Conservation (phyloP, 2,113 vertebrate genomes). For the Ceyx cyanopectus region DNA sequence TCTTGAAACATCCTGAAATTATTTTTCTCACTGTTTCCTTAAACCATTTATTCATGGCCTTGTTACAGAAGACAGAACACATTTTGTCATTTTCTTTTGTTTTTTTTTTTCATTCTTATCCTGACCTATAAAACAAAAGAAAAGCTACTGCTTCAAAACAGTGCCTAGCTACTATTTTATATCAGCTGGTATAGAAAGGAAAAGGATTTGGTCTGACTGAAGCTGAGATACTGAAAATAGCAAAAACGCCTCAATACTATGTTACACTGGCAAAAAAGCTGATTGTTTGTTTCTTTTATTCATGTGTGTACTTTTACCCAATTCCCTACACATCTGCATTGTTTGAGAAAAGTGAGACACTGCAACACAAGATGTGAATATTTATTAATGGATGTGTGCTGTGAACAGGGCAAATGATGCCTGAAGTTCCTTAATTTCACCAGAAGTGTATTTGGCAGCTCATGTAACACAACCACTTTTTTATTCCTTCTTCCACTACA, state of each 20-base stretch:
- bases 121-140: not conserved
- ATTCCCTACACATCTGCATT: not conserved
- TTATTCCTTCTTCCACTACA: not conserved
- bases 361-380: not conserved
- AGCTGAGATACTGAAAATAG: not conserved
- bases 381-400: not conserved
- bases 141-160: not conserved
- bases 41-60: not conserved
- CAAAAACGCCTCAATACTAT: not conserved
- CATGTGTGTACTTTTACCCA: not conserved
- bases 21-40: not conserved
- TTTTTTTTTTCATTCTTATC: not conserved
- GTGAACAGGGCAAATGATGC: not conserved
- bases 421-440: not conserved
- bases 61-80: not conserved
- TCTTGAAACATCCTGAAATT: not conserved
- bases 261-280: not conserved
- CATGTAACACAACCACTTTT: not conserved
- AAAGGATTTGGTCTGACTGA: not conserved
- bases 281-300: not conserved
- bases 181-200: not conserved
- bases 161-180: not conserved
- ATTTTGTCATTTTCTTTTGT: not conserved
- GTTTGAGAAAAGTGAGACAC: not conserved
- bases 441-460: not conserved